These are phyloP conservation scores for Sciurus vulgaris DNA, from an alignment of 2,797 vertebrate genomes.

Conservation along the genomic window DNA sequence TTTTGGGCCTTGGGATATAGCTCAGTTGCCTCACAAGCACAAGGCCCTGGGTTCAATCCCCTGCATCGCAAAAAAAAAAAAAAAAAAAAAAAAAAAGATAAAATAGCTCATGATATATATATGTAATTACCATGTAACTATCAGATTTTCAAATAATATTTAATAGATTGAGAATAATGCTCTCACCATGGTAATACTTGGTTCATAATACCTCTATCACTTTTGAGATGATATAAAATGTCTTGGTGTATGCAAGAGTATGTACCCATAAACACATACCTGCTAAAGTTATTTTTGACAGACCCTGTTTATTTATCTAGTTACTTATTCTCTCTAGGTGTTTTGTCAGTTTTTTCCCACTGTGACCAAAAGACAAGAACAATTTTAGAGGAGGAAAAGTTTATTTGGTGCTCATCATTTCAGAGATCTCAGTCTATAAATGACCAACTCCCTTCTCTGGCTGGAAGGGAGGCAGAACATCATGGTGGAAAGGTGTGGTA, in stretches of 20 bases:
- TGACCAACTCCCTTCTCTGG: too few relatives aligned
- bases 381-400: too few relatives aligned
- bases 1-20: too few relatives aligned
- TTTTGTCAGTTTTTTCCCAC: too few relatives aligned
- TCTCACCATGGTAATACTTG: not conserved
- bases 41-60: too few relatives aligned
- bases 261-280: not conserved
- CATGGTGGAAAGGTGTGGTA: too few relatives aligned
- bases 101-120: not conserved
- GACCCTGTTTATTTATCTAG: not conserved
- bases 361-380: too few relatives aligned
- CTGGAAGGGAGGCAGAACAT: too few relatives aligned
- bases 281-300: not conserved
- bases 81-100: not conserved
- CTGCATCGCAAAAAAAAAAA: too few relatives aligned
- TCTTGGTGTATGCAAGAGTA: not conserved
- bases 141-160: slow-evolving; percentile 36
- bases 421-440: too few relatives aligned
- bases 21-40: too few relatives aligned
- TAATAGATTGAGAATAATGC: not conserved
- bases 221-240: slow-evolving; percentile 19
- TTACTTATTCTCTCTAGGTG: not conserved
- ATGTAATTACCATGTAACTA: not conserved
- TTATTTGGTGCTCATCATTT: too few relatives aligned
- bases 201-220: not conserved